Percentiles rank a stretch among this genome's conserved stretches.
These are phyloP conservation scores for Drosophila guanche DNA, from an alignment of 1,140 invertebrate genomes.

Conservation along the genomic window DNA sequence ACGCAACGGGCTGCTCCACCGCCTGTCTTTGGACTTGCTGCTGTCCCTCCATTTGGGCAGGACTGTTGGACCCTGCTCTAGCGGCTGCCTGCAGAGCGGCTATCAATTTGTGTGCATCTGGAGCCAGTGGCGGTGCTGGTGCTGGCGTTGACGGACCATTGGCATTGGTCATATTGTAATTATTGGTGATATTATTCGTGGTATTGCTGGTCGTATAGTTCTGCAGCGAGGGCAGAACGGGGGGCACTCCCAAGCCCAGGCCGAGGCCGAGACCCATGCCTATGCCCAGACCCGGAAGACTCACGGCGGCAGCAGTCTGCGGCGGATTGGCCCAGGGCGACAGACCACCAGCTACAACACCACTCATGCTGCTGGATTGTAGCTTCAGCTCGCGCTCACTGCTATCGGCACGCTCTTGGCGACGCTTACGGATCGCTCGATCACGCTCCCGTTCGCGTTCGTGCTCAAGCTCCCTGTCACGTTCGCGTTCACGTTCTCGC, in stretches of 20 bases:
- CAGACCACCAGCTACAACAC: constrained; percentile 10
- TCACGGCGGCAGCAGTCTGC: not conserved
- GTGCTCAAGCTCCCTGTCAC: constrained; percentile 83
- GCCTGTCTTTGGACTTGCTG: not conserved
- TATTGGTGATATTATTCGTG: constrained; percentile 25
- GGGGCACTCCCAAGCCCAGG: constrained; percentile 17
- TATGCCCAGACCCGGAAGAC: constrained; percentile 15
- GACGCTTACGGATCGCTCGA: constrained; percentile 46
- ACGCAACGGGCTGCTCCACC: constrained; percentile 60
- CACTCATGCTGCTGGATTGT: not conserved
- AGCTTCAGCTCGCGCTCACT: constrained; percentile 56
- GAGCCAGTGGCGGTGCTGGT: constrained; percentile 4
- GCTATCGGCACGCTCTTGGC: constrained; percentile 54
- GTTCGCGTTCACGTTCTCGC: constrained; percentile 84
- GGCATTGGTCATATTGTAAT: constrained; percentile 44
- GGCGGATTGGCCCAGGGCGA: constrained; percentile 22
- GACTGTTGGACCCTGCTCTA: not conserved
- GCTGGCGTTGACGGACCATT: constrained; percentile 50
- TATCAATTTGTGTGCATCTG: constrained; percentile 15
- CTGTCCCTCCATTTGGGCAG: not conserved
- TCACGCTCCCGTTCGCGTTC: constrained; percentile 30
- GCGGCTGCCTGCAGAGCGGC: constrained; percentile 28
- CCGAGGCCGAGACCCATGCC: not conserved
- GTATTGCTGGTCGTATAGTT: constrained; percentile 56
- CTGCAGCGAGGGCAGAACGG: constrained; percentile 48